Percentiles rank a stretch among this genome's conserved stretches.
phyloP scores from a whole-genome alignment of 2,888 invertebrate genomes.

The Meliscaeva auricollis region DNA sequence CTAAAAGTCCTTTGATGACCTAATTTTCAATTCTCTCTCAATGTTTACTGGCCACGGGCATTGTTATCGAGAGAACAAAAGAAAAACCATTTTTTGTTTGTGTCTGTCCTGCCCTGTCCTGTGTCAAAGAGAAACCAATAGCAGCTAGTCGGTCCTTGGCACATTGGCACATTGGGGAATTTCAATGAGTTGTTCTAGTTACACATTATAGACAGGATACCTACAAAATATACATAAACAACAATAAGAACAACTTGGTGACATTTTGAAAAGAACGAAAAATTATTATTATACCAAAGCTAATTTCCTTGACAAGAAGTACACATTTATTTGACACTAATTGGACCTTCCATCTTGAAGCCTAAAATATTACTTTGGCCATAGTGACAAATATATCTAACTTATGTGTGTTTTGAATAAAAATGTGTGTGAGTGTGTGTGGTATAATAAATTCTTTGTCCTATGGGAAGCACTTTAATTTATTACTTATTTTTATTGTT shows the following conservation, averaged over 20 bases:
- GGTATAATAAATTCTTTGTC: background rate
- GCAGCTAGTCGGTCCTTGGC: slow-evolving; percentile 24
- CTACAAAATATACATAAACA: too few relatives aligned
- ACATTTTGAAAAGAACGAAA: slow-evolving; percentile 52
- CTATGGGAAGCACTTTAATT: too few relatives aligned
- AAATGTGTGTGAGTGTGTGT: background rate
- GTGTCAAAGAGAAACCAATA: slow-evolving; percentile 3
- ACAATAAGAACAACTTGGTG: slow-evolving; percentile 9
- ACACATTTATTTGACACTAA: slow-evolving; percentile 69
- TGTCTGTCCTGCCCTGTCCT: background rate
- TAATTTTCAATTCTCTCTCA: slow-evolving; percentile 54
- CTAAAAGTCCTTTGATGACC: slow-evolving; percentile 56
- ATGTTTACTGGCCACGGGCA: slow-evolving; percentile 33
- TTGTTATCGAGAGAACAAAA: slow-evolving; percentile 54
- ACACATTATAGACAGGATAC: background rate
- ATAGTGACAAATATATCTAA: background rate
- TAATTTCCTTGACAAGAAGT: slow-evolving; percentile 58
- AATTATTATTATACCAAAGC: slow-evolving; percentile 64
- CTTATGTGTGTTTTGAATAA: background rate
- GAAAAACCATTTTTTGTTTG: slow-evolving; percentile 22
- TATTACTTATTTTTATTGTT: slow-evolving; percentile 7
- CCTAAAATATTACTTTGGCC: too few relatives aligned
- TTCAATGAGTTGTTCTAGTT: slow-evolving; percentile 10
- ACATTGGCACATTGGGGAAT: slow-evolving; percentile 23
- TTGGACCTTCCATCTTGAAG: slow-evolving; percentile 43